Conservation (phyloP, 1,140 invertebrate genomes). For the Heliothis subflexa region DNA sequence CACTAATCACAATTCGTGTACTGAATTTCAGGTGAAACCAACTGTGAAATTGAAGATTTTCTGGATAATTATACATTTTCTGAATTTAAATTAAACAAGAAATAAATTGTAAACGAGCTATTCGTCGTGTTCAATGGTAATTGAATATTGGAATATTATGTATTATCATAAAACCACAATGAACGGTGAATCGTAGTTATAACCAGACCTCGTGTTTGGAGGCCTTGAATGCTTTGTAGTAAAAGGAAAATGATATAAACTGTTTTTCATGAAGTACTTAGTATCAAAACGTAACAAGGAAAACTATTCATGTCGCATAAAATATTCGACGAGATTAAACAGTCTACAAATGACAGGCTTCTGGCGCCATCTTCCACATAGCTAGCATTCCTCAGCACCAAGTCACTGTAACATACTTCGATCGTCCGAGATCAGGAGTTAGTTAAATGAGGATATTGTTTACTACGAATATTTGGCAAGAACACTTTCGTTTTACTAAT, state of each 20-base stretch:
- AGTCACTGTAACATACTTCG: slow-evolving; percentile 15
- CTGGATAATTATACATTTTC: neutral
- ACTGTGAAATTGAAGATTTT: slow-evolving; percentile 10
- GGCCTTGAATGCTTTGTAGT: too few relatives aligned
- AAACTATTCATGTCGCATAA: slow-evolving; percentile 23
- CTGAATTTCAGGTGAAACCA: slow-evolving; percentile 10
- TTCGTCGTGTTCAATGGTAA: too few relatives aligned
- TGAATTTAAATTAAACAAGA: neutral
- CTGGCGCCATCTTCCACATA: slow-evolving; percentile 29
- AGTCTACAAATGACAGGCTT: slow-evolving; percentile 1
- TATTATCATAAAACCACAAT: too few relatives aligned
- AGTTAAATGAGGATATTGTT: slow-evolving; percentile 45
- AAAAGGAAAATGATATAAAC: too few relatives aligned
- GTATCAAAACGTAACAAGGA: slow-evolving; percentile 30
- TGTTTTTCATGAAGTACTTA: slow-evolving; percentile 11
- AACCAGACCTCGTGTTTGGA: too few relatives aligned
- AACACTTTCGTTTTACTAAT: slow-evolving; percentile 39
- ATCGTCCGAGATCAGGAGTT: slow-evolving; percentile 19
- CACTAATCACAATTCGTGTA: neutral
- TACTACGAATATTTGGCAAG: slow-evolving; percentile 49
- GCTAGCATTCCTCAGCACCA: slow-evolving; percentile 16
- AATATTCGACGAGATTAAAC: slow-evolving; percentile 17
- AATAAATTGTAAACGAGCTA: neutral
- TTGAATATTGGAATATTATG: too few relatives aligned
- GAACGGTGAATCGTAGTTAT: too few relatives aligned